These are phyloP conservation scores for Lapara coniferarum DNA, from an alignment of 2,888 invertebrate genomes.

Conservation along the genomic window DNA sequence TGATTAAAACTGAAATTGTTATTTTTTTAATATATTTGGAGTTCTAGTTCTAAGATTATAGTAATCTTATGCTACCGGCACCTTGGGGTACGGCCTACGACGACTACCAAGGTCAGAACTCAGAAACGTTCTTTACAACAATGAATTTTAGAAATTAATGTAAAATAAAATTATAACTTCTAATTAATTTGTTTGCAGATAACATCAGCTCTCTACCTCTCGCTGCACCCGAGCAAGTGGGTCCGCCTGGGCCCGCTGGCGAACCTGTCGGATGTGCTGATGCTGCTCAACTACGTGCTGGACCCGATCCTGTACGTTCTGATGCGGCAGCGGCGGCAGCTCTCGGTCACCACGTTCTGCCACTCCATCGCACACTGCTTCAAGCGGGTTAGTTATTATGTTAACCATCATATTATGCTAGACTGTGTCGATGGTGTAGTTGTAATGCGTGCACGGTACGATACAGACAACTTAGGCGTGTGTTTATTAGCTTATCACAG, in stretches of 20 bases:
- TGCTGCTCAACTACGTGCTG: slow-evolving; percentile 91
- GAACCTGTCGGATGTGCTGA: slow-evolving; percentile 87
- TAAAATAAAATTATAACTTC: not conserved
- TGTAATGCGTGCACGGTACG: no score
- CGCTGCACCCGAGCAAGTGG: slow-evolving; percentile 62
- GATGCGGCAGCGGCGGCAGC: slow-evolving; percentile 76
- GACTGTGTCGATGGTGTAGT: no score
- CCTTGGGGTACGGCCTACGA: no score
- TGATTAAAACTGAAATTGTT: no score
- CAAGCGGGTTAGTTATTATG: slow-evolving; percentile 59
- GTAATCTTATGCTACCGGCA: no score
- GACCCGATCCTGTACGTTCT: slow-evolving; percentile 93
- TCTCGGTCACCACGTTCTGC: slow-evolving; percentile 54
- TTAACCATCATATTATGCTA: no score
- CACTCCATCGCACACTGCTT: slow-evolving; percentile 67
- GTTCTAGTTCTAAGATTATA: no score
- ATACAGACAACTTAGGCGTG: no score
- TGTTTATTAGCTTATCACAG: not conserved
- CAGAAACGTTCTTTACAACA: no score
- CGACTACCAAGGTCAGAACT: no score
- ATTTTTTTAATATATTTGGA: no score
- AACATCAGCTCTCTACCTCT: slow-evolving; percentile 81
- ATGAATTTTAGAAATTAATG: not conserved
- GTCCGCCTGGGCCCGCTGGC: slow-evolving; percentile 66
- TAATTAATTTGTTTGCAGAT: slow-evolving; percentile 49